Evolutionary conservation across 2,888 invertebrate genomes (phyloP).

Genomic region (Odontomyia ornata): DNA sequence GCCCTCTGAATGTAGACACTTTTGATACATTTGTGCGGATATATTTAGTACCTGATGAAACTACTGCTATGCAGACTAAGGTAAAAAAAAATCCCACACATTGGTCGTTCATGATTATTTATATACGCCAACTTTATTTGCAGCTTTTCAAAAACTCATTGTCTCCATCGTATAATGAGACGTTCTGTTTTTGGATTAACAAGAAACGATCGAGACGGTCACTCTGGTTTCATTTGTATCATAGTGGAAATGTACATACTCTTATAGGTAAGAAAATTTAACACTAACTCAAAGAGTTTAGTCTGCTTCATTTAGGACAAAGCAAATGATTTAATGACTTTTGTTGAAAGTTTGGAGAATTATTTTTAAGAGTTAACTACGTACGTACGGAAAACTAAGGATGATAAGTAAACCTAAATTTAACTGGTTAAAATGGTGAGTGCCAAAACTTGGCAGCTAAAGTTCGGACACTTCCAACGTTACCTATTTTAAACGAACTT

Average conservation of each 20-base stretch:
- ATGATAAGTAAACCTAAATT: too few species aligned
- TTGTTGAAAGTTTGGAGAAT: too few species aligned
- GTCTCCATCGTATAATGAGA: constrained; percentile 80
- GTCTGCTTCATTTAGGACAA: too few species aligned
- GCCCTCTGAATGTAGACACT: constrained; percentile 68
- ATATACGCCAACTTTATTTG: constrained; percentile 7
- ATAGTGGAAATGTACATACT: constrained; percentile 72
- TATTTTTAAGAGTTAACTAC: too few species aligned
- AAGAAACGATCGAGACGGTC: constrained; percentile 69
- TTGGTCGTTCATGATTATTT: not conserved
- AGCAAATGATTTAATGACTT: too few species aligned
- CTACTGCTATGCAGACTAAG: constrained; percentile 74
- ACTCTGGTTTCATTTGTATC: constrained; percentile 75
- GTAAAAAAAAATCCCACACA: constrained; percentile 53
- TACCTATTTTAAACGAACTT: too few species aligned
- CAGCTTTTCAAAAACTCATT: constrained; percentile 72
- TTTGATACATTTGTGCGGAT: constrained; percentile 81
- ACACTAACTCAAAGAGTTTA: not conserved
- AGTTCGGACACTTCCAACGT: too few species aligned
- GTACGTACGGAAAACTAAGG: too few species aligned
- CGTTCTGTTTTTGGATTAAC: constrained; percentile 74
- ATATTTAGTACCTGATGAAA: constrained; percentile 76
- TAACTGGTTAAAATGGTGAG: too few species aligned
- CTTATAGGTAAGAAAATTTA: constrained; percentile 64
- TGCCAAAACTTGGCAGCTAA: too few species aligned